A percentile compares a stretch with the other conserved stretches of the same genome.
phyloP scores from a whole-genome alignment of 2,888 invertebrate genomes.

The Ecliptopera silaceata region DNA sequence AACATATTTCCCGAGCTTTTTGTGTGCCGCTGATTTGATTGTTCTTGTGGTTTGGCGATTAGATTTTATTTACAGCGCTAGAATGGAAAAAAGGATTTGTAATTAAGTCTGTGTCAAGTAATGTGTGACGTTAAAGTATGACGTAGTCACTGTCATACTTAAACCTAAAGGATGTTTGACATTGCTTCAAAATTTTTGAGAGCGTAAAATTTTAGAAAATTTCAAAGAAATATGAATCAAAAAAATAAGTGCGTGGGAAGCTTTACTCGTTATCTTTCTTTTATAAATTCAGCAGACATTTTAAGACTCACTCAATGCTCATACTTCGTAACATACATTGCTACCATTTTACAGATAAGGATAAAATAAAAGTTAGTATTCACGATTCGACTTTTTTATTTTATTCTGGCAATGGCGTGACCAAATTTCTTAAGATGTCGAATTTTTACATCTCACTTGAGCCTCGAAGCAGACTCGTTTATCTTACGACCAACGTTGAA shows the following conservation, averaged over 20 bases:
- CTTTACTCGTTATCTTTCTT: not conserved
- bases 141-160: too few relatives aligned
- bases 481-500: constrained; percentile 66
- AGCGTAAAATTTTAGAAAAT: too few relatives aligned
- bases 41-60: constrained; percentile 29
- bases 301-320: not conserved
- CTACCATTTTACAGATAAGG: constrained; percentile 16
- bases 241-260: too few relatives aligned
- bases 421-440: constrained; percentile 45
- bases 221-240: too few relatives aligned
- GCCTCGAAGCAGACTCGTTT: constrained; percentile 54
- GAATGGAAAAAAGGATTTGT: not conserved
- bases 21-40: constrained; percentile 35
- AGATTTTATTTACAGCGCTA: constrained; percentile 5
- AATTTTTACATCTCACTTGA: constrained; percentile 51
- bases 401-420: constrained; percentile 36
- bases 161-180: too few relatives aligned
- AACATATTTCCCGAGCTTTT: constrained; percentile 34
- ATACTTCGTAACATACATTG: not conserved
- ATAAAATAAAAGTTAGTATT: constrained; percentile 32
- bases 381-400: constrained; percentile 24
- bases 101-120: too few relatives aligned
- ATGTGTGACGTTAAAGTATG: too few relatives aligned
- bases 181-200: too few relatives aligned
- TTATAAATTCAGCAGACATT: not conserved